phyloP scores from a whole-genome alignment of 2,797 vertebrate species.

The Hyperoplus lanceolatus region DNA sequence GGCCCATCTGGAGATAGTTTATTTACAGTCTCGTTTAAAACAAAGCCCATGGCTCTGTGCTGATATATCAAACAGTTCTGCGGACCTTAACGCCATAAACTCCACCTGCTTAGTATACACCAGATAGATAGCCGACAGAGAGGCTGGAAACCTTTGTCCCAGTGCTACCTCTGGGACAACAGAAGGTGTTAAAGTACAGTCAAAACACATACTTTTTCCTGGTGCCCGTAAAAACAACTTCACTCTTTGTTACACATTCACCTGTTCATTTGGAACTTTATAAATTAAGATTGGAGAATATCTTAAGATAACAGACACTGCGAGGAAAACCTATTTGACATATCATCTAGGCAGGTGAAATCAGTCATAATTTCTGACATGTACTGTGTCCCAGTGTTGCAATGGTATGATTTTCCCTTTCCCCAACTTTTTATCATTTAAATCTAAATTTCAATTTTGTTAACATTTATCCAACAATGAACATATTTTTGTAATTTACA shows the following conservation, averaged over 20 bases:
- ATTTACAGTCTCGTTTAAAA: slow-evolving; percentile 64
- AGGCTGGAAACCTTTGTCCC: neutral
- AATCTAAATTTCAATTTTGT: slow-evolving; percentile 30
- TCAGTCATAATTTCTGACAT: neutral
- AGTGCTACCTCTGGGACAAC: neutral
- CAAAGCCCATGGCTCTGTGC: slow-evolving; percentile 27
- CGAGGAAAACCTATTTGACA: slow-evolving; percentile 3
- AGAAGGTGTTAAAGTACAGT: neutral
- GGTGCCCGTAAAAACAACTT: neutral
- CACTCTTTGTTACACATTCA: neutral
- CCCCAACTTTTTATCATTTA: neutral
- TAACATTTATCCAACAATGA: slow-evolving; percentile 21
- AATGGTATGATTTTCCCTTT: slow-evolving; percentile 3
- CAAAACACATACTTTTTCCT: neutral
- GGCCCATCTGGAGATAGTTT: slow-evolving; percentile 46
- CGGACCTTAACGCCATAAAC: slow-evolving; percentile 23
- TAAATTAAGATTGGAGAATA: neutral
- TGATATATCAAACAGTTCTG: slow-evolving; percentile 22
- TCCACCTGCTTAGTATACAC: slow-evolving; percentile 2
- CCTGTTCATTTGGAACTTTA: neutral
- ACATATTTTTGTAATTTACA: slow-evolving; percentile 19
- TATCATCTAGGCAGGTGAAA: neutral
- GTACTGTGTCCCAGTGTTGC: neutral
- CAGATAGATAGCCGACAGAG: neutral
- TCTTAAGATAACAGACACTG: neutral